Conservation (phyloP, 2,797 vertebrate genomes). For the Esox masquinongy region DNA sequence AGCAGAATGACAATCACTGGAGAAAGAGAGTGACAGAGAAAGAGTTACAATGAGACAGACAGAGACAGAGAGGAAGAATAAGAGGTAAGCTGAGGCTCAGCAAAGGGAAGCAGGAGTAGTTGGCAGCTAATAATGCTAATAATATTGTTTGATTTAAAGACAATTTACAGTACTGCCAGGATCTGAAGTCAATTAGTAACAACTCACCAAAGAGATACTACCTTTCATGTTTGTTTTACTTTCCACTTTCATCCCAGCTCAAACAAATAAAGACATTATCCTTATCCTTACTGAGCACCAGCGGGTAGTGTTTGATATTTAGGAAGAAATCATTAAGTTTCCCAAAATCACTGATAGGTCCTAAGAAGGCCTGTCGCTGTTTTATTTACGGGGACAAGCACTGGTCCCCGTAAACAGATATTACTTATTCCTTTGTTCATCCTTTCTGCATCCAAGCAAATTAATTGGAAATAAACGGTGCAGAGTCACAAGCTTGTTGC, state of each 20-base stretch:
- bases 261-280: background rate
- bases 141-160: background rate
- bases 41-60: constrained; percentile 21
- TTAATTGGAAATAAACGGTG: constrained; percentile 48
- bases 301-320: constrained; percentile 33
- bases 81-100: constrained; percentile 7
- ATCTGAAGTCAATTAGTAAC: background rate
- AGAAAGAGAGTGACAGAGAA: background rate
- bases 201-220: background rate
- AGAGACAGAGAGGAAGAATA: constrained; percentile 14
- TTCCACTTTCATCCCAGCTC: background rate
- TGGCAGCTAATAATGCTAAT: background rate
- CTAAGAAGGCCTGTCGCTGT: background rate
- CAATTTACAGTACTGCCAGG: background rate
- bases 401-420: constrained; percentile 37
- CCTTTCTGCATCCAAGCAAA: constrained; percentile 47
- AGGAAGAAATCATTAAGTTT: constrained; percentile 33
- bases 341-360: background rate
- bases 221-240: background rate
- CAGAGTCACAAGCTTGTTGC: background rate
- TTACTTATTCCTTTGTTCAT: constrained; percentile 50
- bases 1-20: background rate
- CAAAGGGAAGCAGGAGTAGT: background rate
- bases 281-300: background rate
- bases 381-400: constrained; percentile 19